These are phyloP conservation scores for Callorhinus ursinus DNA, from an alignment of 2,113 vertebrate species.

Conservation along the genomic window DNA sequence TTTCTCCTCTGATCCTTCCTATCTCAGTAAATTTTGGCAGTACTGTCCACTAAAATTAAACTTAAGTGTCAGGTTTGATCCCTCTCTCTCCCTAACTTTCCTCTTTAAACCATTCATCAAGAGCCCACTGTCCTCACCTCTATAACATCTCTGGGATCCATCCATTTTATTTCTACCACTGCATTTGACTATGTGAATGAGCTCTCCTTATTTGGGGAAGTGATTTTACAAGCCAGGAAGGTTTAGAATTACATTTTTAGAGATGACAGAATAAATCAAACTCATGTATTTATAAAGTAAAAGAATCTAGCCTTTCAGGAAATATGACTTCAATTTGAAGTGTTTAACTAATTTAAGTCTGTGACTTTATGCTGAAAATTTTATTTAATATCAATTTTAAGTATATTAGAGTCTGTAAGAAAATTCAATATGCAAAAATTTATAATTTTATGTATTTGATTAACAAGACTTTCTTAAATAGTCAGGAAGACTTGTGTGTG, in stretches of 20 bases:
- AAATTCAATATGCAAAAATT: not conserved
- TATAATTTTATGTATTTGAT: not conserved
- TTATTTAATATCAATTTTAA: constrained; percentile 32
- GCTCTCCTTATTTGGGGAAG: not conserved
- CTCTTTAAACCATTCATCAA: constrained; percentile 32
- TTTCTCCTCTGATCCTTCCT: not conserved
- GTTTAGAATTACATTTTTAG: constrained; percentile 40
- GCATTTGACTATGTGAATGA: constrained; percentile 5
- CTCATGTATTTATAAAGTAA: constrained; percentile 6
- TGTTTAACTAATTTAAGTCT: constrained; percentile 13
- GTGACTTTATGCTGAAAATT: constrained; percentile 5
- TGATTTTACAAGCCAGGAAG: not conserved
- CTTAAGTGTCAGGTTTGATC: not conserved
- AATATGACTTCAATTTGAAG: constrained; percentile 33
- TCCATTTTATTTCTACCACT: not conserved
- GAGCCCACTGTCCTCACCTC: not conserved
- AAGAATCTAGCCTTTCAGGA: constrained; percentile 32
- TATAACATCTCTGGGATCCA: not conserved
- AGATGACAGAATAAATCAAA: constrained; percentile 36
- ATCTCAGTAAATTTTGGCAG: not conserved
- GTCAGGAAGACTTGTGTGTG: not conserved
- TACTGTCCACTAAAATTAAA: not conserved
- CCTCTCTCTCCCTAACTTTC: not conserved
- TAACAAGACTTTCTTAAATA: not conserved
- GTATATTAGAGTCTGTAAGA: not conserved